Conservation (phyloP, 2,797 vertebrate genomes). For the Onychomys torridus region DNA sequence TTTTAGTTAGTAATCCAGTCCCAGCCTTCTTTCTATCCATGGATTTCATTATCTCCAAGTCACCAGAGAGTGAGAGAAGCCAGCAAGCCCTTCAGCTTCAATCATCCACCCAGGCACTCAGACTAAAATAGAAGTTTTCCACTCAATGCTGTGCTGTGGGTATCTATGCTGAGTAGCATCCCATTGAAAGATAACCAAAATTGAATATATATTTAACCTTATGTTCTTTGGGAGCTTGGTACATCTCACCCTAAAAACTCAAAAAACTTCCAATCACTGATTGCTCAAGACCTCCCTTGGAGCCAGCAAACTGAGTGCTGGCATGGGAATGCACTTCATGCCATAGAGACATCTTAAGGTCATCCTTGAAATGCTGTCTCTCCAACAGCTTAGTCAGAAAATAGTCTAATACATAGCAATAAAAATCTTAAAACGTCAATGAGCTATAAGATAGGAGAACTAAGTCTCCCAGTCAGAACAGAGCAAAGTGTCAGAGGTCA, state of each 20-base stretch:
- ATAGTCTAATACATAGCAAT: neutral
- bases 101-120: neutral
- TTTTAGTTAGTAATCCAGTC: neutral
- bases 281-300: neutral
- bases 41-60: neutral
- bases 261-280: neutral
- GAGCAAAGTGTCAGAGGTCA: constrained; percentile 2
- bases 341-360: constrained; percentile 3
- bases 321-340: neutral
- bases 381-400: constrained; percentile 15
- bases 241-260: neutral
- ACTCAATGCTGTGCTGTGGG: neutral
- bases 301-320: neutral
- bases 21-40: neutral
- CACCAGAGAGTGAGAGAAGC: constrained; percentile 23
- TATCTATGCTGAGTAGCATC: neutral
- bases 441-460: constrained; percentile 42
- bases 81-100: neutral
- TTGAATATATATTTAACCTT: neutral
- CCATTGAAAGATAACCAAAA: neutral
- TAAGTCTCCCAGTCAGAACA: constrained; percentile 51
- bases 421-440: neutral
- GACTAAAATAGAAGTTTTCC: constrained; percentile 27
- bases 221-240: neutral
- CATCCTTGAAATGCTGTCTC: neutral